Evolutionary conservation across 2,888 invertebrate genomes (phyloP).

Genomic region (Caenorhabditis sp.): DNA sequence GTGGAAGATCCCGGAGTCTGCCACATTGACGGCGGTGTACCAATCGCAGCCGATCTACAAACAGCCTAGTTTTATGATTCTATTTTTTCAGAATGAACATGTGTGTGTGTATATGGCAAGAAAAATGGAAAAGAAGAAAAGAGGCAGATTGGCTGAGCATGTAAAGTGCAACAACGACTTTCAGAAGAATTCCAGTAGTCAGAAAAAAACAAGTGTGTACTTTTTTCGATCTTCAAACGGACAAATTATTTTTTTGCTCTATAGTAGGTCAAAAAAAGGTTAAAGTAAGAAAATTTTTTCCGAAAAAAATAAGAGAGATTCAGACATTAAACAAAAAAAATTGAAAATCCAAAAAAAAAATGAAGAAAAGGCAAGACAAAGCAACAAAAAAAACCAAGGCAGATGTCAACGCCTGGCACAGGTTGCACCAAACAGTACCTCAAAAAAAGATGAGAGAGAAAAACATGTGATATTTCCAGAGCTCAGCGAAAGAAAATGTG

Average conservation of each 20-base stretch:
- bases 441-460: too few species aligned
- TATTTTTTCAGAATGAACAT: too few species aligned
- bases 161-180: not conserved
- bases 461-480: too few species aligned
- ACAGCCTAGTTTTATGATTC: not conserved
- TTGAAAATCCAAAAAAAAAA: not conserved
- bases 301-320: too few species aligned
- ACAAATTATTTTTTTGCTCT: not conserved
- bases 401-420: too few species aligned
- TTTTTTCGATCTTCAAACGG: not conserved
- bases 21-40: not conserved
- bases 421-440: too few species aligned
- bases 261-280: not conserved
- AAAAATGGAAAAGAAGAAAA: constrained; percentile 1
- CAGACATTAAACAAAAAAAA: too few species aligned
- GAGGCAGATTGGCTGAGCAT: not conserved
- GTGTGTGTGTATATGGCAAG: constrained; percentile 5
- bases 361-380: not conserved
- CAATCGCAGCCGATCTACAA: not conserved
- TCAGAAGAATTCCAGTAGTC: not conserved
- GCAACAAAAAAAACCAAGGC: not conserved
- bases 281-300: too few species aligned
- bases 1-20: not conserved
- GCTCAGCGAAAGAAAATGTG: not conserved
- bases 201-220: not conserved